These are phyloP conservation scores for Brachynemurus nebulosus DNA, from an alignment of 2,888 invertebrate genomes.

Conservation along the genomic window DNA sequence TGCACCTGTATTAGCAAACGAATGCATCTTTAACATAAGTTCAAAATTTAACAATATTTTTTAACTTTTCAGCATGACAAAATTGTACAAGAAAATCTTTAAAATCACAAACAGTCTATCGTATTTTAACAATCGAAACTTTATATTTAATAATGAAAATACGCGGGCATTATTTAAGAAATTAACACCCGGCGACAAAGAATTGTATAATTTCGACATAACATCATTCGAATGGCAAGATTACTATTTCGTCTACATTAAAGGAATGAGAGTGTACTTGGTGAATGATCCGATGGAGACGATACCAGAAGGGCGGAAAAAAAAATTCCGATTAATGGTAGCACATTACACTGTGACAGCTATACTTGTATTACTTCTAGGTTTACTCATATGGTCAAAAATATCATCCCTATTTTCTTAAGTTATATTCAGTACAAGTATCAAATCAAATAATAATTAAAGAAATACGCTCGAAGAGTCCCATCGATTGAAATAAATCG, in stretches of 20 bases:
- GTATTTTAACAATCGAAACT: background rate
- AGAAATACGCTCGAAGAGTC: too few relatives aligned
- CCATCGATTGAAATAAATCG: too few relatives aligned
- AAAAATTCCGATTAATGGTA: background rate
- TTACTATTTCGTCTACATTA: background rate
- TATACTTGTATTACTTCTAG: background rate
- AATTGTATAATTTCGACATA: conserved; percentile 1
- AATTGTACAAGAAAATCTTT: background rate
- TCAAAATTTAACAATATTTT: too few relatives aligned
- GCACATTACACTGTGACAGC: background rate
- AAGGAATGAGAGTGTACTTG: background rate
- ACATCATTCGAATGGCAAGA: background rate
- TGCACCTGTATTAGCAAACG: too few relatives aligned
- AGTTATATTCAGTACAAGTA: too few relatives aligned
- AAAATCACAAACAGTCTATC: background rate
- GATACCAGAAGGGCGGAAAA: background rate
- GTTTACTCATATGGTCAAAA: background rate
- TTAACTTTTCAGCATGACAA: background rate
- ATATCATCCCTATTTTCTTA: too few relatives aligned
- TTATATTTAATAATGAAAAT: background rate
- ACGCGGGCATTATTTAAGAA: conserved; percentile 2
- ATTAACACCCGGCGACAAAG: background rate
- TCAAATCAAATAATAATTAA: too few relatives aligned
- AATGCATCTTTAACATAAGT: too few relatives aligned
- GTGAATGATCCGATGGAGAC: background rate